Conservation (phyloP, 2,113 vertebrate species). For the Rhynchopsitta pachyrhyncha region DNA sequence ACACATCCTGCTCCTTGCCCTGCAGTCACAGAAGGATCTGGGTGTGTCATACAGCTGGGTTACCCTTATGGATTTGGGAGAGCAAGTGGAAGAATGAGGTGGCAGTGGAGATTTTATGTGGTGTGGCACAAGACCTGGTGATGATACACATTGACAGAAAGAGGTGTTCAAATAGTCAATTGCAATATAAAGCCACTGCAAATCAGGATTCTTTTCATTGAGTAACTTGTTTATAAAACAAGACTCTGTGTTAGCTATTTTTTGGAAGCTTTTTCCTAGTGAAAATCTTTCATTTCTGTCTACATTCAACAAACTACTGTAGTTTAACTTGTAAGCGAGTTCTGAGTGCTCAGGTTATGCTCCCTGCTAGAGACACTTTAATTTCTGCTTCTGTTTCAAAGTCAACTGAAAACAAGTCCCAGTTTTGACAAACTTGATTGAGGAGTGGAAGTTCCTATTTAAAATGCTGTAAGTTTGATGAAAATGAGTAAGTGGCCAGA, state of each 20-base stretch:
- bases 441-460: neutral
- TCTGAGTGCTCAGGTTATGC: neutral
- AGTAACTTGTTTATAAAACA: neutral
- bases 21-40: neutral
- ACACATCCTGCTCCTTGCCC: neutral
- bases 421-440: neutral
- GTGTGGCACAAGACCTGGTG: neutral
- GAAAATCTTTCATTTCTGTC: neutral
- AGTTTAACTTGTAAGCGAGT: neutral
- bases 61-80: neutral
- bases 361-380: neutral
- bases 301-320: neutral
- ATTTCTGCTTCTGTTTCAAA: neutral
- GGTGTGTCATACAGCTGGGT: neutral
- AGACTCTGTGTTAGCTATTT: neutral
- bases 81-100: neutral
- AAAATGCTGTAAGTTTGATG: neutral
- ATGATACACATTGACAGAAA: neutral
- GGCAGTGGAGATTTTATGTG: rapidly evolving
- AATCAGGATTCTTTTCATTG: neutral
- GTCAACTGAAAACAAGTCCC: neutral
- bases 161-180: neutral
- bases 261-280: neutral
- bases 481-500: neutral
- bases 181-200: neutral